Evolutionary conservation across 2,113 vertebrate species (phyloP).

Genomic region (Anhinga rufa): DNA sequence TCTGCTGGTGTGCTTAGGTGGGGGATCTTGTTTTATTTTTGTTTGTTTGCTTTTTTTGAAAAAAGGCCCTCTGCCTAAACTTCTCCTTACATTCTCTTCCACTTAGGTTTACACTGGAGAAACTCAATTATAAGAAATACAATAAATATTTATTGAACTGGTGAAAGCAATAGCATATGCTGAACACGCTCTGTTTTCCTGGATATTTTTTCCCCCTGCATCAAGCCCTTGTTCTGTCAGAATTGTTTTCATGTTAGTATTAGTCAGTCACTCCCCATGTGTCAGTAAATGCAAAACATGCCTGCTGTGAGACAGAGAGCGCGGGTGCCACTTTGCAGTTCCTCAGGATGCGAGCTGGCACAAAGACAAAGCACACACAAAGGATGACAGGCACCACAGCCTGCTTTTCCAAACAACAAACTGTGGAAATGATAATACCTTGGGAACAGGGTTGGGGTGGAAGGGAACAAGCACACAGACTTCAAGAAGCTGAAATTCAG

Average conservation of each 20-base stretch:
- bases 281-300: conserved; percentile 65
- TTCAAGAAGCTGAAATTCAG: background rate
- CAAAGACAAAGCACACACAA: conserved; percentile 45
- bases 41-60: background rate
- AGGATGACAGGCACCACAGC: conserved; percentile 63
- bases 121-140: conserved; percentile 45
- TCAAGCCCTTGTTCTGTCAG: conserved; percentile 63
- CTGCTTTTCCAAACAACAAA: conserved; percentile 28
- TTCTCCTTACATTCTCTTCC: conserved; percentile 14
- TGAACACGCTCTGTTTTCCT: conserved; percentile 44
- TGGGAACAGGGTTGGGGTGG: background rate
- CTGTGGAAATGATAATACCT: background rate
- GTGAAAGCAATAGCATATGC: conserved; percentile 44
- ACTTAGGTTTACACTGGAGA: background rate
- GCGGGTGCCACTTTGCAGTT: conserved; percentile 52
- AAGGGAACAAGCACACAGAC: background rate
- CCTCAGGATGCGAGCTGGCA: conserved; percentile 43
- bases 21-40: background rate
- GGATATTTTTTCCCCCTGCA: background rate
- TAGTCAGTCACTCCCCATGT: conserved; percentile 68
- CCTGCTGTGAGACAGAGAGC: conserved; percentile 53
- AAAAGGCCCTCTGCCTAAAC: conserved; percentile 17
- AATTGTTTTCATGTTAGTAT: conserved; percentile 65
- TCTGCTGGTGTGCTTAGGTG: background rate
- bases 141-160: conserved; percentile 62